phyloP scores from a whole-genome alignment of 2,113 vertebrate species.

The Antechinus stuartii region DNA sequence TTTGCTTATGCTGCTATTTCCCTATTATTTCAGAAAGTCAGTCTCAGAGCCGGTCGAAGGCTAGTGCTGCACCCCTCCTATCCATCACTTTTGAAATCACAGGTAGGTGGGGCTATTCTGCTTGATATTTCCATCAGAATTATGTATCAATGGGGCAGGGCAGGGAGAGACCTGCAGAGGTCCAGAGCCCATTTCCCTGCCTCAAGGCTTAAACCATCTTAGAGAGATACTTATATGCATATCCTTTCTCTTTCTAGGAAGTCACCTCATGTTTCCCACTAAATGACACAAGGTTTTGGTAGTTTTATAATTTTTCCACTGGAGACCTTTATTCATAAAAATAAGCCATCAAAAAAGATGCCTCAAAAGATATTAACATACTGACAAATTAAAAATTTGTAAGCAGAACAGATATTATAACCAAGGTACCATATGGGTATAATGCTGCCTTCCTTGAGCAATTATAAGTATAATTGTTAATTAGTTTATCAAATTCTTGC shows the following conservation, averaged over 20 bases:
- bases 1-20: slow-evolving; percentile 84
- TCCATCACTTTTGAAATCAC: slow-evolving; percentile 94
- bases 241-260: neutral
- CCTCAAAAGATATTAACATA: neutral
- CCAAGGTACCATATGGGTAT: neutral
- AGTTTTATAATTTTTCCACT: slow-evolving; percentile 6
- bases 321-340: slow-evolving; percentile 35
- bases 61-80: slow-evolving; percentile 91
- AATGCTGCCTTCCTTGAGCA: neutral
- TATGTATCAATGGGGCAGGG: neutral
- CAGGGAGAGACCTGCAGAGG: neutral
- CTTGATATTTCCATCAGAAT: slow-evolving; percentile 60
- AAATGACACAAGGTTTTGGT: neutral
- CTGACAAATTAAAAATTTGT: neutral
- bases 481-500: neutral
- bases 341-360: slow-evolving; percentile 31
- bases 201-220: neutral
- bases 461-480: neutral
- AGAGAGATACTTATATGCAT: neutral
- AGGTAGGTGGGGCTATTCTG: slow-evolving; percentile 86
- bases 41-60: slow-evolving; percentile 88
- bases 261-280: neutral
- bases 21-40: slow-evolving; percentile 92
- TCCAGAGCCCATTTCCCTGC: neutral
- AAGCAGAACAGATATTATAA: neutral